Evolutionary conservation across 2,797 vertebrate species (phyloP).

Genomic region (Brachyrhaphis roseni): DNA sequence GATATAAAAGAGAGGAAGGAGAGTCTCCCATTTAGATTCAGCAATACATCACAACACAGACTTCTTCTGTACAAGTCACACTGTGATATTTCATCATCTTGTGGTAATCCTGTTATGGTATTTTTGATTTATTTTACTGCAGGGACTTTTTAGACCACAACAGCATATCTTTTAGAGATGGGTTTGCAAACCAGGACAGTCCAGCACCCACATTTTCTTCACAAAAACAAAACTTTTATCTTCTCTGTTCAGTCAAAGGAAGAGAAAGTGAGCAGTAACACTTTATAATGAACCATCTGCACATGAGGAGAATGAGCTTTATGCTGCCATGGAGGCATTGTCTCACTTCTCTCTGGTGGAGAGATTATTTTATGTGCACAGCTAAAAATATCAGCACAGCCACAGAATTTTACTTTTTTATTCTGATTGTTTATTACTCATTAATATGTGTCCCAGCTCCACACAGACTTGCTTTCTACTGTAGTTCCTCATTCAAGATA

Average conservation of each 20-base stretch:
- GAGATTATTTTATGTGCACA: neutral
- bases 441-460: neutral
- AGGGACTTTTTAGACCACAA: neutral
- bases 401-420: neutral
- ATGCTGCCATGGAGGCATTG: neutral
- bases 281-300: neutral
- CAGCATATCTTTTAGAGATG: neutral
- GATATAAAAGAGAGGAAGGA: neutral
- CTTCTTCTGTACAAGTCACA: neutral
- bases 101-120: neutral
- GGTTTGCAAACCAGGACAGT: neutral
- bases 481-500: slow-evolving; percentile 23
- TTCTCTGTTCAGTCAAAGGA: neutral
- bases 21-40: neutral
- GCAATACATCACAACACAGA: neutral
- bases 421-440: neutral
- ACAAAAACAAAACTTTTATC: neutral
- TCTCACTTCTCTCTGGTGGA: neutral
- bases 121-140: neutral
- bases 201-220: neutral
- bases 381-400: neutral
- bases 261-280: neutral
- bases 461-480: slow-evolving; percentile 20
- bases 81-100: neutral
- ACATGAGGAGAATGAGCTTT: neutral